phyloP scores from a whole-genome alignment of 2,113 vertebrate genomes.

The Ornithorhynchus anatinus region DNA sequence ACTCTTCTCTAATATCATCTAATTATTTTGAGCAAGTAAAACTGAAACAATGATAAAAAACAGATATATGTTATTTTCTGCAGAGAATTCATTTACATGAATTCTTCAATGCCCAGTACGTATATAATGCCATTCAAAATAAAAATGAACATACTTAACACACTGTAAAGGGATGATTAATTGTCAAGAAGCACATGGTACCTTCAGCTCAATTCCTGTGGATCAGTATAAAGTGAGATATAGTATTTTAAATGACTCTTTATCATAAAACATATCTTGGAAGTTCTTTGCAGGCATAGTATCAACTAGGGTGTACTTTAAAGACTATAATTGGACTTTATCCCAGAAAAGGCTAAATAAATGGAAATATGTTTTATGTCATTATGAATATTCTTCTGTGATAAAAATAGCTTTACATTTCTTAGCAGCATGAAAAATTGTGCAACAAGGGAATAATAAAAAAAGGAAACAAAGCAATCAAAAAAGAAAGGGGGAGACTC shows the following conservation, averaged over 20 bases:
- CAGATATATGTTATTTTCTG: neutral
- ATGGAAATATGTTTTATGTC: constrained; percentile 67
- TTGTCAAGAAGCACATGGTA: constrained; percentile 7
- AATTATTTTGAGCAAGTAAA: constrained; percentile 18
- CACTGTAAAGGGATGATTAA: constrained; percentile 19
- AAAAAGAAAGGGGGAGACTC: constrained; percentile 49
- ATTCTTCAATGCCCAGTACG: neutral
- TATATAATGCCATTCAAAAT: constrained; percentile 33
- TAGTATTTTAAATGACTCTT: constrained; percentile 50
- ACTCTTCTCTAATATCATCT: neutral
- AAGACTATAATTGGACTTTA: constrained; percentile 66
- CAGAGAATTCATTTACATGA: neutral
- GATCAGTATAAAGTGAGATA: constrained; percentile 40
- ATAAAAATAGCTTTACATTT: constrained; percentile 66
- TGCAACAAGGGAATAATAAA: constrained; percentile 56
- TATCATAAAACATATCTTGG: constrained; percentile 57
- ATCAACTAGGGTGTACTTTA: constrained; percentile 60
- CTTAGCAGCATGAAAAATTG: constrained; percentile 47
- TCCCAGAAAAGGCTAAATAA: constrained; percentile 67
- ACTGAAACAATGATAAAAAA: neutral
- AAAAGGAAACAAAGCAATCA: constrained; percentile 61
- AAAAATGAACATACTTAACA: constrained; percentile 10
- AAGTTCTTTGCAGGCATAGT: constrained; percentile 49
- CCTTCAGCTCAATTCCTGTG: constrained; percentile 43
- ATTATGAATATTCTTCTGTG: constrained; percentile 63